These are phyloP conservation scores for Crocidura indochinensis DNA, from an alignment of 2,797 vertebrate genomes.

Conservation along the genomic window DNA sequence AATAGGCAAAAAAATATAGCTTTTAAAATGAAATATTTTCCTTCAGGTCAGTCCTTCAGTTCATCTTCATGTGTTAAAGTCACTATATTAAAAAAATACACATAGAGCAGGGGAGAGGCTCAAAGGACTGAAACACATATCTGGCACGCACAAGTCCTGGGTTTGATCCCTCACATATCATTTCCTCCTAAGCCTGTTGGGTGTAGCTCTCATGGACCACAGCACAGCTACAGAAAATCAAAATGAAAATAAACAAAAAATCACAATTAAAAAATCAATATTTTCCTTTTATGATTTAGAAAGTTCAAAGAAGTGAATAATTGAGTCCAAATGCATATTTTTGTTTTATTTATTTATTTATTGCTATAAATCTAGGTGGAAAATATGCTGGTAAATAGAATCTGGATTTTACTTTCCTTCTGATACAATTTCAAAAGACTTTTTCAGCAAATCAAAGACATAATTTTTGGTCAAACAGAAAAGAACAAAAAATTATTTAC, in stretches of 20 bases:
- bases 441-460: neutral
- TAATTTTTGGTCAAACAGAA: neutral
- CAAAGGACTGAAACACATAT: no score
- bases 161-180: no score
- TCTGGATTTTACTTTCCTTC: neutral
- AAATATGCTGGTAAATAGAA: slow-evolving; percentile 3
- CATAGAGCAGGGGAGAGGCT: no score
- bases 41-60: neutral
- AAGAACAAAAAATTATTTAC: neutral
- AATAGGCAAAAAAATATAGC: neutral
- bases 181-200: no score
- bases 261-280: no score
- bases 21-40: slow-evolving; percentile 9
- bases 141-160: no score
- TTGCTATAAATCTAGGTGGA: neutral
- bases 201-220: no score
- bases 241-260: no score
- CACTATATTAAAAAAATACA: neutral
- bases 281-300: neutral
- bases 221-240: no score
- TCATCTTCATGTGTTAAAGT: neutral
- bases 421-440: slow-evolving; percentile 11
- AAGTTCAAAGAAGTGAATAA: neutral
- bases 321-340: neutral
- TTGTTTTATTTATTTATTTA: neutral